These are phyloP conservation scores for Sorex fumeus DNA, from an alignment of 2,113 vertebrate species.

Conservation along the genomic window DNA sequence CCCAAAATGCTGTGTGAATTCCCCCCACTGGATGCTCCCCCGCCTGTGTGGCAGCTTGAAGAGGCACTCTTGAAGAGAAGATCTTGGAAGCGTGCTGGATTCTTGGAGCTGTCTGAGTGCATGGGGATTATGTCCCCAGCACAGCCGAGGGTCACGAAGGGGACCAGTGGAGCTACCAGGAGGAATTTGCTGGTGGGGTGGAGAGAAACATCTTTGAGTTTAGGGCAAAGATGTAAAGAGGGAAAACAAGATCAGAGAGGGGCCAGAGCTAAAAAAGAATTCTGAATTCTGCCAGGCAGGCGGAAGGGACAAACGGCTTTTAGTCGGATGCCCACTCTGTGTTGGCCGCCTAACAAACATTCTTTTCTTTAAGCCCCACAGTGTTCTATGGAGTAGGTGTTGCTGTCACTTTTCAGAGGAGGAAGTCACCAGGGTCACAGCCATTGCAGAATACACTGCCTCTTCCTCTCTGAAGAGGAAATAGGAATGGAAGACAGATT, in stretches of 20 bases:
- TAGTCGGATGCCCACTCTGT: background rate
- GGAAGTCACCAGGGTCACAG: background rate
- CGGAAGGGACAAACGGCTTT: background rate
- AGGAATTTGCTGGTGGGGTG: background rate
- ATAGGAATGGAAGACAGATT: background rate
- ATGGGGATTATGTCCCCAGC: background rate
- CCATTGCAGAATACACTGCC: background rate
- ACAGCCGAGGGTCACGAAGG: background rate
- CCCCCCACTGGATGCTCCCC: background rate
- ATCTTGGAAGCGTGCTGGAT: background rate
- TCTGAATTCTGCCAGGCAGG: background rate
- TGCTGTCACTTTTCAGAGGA: background rate
- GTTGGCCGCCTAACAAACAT: background rate
- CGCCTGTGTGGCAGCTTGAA: no score
- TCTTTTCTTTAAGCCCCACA: background rate
- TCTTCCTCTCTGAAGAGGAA: background rate
- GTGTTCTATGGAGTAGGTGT: background rate
- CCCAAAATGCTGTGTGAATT: background rate
- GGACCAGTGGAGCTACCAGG: background rate
- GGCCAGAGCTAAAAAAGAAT: background rate
- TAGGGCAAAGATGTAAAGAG: background rate
- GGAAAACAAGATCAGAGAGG: background rate
- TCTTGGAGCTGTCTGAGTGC: background rate
- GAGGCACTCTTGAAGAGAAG: background rate
- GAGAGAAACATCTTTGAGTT: background rate